phyloP scores from a whole-genome alignment of 2,113 vertebrate genomes.

The Shinisaurus crocodilurus region DNA sequence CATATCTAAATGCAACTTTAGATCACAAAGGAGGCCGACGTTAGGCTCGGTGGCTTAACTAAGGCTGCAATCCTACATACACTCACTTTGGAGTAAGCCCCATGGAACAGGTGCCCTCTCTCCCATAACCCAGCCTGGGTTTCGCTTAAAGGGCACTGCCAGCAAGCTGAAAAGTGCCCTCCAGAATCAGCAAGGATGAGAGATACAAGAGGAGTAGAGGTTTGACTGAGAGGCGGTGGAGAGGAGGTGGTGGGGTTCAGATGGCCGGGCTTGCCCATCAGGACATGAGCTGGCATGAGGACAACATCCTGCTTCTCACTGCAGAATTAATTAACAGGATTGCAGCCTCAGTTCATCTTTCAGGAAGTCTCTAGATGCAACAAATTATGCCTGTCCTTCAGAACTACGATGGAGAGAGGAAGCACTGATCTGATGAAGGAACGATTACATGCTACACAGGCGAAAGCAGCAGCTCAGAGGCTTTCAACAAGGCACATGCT shows the following conservation, averaged over 20 bases:
- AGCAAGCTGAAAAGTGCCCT: neutral
- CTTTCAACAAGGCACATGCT: neutral
- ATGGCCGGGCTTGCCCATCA: neutral
- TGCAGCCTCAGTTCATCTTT: slow-evolving; percentile 43
- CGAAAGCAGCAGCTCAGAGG: neutral
- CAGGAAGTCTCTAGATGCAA: slow-evolving; percentile 29
- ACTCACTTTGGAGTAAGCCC: neutral
- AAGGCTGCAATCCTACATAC: no score
- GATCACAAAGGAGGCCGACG: no score
- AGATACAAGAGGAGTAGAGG: fast-evolving
- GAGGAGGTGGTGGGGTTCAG: neutral
- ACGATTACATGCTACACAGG: neutral
- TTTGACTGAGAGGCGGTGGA: neutral
- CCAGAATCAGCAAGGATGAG: neutral
- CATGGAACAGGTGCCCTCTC: no score
- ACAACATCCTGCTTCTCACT: slow-evolving; percentile 51
- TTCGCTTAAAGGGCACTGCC: no score
- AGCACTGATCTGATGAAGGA: neutral
- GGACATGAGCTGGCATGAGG: slow-evolving; percentile 25
- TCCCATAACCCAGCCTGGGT: no score
- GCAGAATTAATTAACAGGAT: slow-evolving; percentile 46
- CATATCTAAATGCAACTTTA: no score
- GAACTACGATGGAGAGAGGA: neutral
- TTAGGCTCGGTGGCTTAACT: neutral
- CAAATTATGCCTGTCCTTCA: neutral